phyloP scores from a whole-genome alignment of 1,140 invertebrate species.

The Homarus americanus region DNA sequence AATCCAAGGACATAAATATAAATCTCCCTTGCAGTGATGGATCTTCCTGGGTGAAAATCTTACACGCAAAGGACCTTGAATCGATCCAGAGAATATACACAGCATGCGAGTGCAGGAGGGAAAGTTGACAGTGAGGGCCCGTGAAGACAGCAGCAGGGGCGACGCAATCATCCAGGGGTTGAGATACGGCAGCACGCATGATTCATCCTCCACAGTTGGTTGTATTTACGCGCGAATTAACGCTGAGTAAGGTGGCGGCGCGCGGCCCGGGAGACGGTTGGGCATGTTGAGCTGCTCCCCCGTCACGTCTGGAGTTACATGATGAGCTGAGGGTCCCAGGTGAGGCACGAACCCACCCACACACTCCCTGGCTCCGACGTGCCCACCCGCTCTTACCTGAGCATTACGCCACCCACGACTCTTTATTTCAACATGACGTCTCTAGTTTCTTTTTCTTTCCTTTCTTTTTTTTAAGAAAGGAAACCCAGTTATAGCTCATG shows the following conservation, averaged over 20 bases:
- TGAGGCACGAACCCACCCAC: constrained; percentile 7
- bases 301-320: constrained; percentile 11
- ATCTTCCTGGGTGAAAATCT: too few species aligned
- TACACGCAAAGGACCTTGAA: too few species aligned
- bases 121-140: too few species aligned
- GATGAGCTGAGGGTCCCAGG: neutral
- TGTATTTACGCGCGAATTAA: constrained; percentile 10
- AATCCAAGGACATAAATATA: neutral
- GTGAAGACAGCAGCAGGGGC: neutral
- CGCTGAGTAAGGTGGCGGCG: constrained; percentile 7
- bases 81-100: too few species aligned
- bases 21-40: neutral
- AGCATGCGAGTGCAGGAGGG: too few species aligned
- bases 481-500: neutral
- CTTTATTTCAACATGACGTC: constrained; percentile 24
- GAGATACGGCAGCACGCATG: neutral
- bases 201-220: neutral
- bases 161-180: neutral
- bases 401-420: neutral
- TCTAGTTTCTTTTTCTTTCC: neutral
- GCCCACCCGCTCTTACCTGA: constrained; percentile 18
- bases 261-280: neutral
- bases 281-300: constrained; percentile 1
- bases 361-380: neutral
- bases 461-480: neutral